phyloP scores from a whole-genome alignment of 2,888 invertebrate genomes.

The Perizoma flavofasciatum region DNA sequence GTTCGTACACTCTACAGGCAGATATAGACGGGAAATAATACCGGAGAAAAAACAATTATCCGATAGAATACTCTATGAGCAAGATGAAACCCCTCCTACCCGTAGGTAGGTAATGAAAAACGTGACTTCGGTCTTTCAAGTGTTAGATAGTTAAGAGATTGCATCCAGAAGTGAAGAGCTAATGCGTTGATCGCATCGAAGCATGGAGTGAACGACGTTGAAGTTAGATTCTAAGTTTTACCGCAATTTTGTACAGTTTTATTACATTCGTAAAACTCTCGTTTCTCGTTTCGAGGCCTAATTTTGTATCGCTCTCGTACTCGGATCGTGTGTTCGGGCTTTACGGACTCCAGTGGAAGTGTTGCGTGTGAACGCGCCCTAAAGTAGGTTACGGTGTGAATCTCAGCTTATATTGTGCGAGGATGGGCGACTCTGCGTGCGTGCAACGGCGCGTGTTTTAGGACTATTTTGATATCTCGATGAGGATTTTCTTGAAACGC shows the following conservation, averaged over 20 bases:
- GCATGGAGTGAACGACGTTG: neutral
- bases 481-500: constrained; percentile 5
- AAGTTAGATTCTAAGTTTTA: constrained; percentile 16
- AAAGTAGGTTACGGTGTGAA: constrained; percentile 22
- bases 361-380: constrained; percentile 16
- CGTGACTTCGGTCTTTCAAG: neutral
- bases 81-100: constrained; percentile 2
- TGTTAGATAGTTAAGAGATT: neutral
- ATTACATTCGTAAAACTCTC: constrained; percentile 6
- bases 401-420: constrained; percentile 17
- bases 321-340: constrained; percentile 5
- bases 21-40: no score
- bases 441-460: neutral
- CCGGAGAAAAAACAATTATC: no score
- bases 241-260: constrained; percentile 24
- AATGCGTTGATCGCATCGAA: neutral
- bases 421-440: constrained; percentile 23
- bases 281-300: constrained; percentile 26
- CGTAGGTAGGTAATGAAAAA: constrained; percentile 13
- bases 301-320: constrained; percentile 39
- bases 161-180: neutral
- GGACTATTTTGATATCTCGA: constrained; percentile 14
- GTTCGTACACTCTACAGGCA: no score
- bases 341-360: constrained; percentile 3
- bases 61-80: no score